phyloP scores from a whole-genome alignment of 1,140 invertebrate genomes.

The Zaprionus tsacasi region DNA sequence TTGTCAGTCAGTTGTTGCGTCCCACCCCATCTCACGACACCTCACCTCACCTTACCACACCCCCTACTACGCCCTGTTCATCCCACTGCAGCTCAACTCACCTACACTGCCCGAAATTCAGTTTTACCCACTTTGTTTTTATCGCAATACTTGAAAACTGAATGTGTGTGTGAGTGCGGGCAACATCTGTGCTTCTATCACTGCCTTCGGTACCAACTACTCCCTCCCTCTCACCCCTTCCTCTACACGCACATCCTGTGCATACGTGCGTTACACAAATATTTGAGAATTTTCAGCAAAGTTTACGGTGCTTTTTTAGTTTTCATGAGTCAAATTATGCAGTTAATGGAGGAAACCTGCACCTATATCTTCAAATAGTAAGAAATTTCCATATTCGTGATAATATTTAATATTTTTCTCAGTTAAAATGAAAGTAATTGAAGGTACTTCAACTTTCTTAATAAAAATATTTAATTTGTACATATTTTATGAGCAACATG shows the following conservation, averaged over 20 bases:
- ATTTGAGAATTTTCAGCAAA: constrained; percentile 5
- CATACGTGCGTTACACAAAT: constrained; percentile 54
- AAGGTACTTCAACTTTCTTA: too few species aligned
- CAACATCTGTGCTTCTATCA: constrained; percentile 44
- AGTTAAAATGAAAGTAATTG: too few species aligned
- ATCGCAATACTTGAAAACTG: constrained; percentile 51
- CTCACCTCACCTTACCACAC: background rate
- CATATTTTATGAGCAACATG: too few species aligned
- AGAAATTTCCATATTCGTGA: background rate
- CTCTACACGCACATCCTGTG: constrained; percentile 6
- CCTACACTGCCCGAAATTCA: constrained; percentile 3
- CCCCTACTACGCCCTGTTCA: background rate
- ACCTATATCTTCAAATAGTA: background rate
- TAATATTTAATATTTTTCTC: background rate
- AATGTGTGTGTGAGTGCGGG: constrained; percentile 20
- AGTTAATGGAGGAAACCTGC: background rate
- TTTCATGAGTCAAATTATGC: background rate
- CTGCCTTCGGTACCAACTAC: background rate
- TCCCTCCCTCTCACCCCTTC: background rate
- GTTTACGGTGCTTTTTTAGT: background rate
- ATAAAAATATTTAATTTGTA: too few species aligned
- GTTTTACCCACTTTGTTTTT: constrained; percentile 38
- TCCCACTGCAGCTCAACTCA: too few species aligned
- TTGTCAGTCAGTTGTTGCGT: constrained; percentile 71
- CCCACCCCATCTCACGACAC: constrained; percentile 1